Percentiles rank a stretch among this genome's conserved stretches.
Evolutionary conservation across 2,888 invertebrate genomes (phyloP).

Genomic region (Lasioglossum zephyrum): DNA sequence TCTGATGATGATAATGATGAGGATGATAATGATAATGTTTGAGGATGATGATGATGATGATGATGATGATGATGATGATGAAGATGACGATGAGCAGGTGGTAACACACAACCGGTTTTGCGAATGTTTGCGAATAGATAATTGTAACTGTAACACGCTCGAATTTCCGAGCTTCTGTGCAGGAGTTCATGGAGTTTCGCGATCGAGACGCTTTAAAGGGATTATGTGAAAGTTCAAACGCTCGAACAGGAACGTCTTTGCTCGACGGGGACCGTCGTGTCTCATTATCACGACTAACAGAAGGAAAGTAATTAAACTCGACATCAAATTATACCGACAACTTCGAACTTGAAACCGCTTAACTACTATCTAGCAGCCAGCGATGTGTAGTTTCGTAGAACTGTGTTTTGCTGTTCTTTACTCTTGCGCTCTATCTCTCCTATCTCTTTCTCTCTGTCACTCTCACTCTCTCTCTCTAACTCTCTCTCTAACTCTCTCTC

Average conservation of each 20-base stretch:
- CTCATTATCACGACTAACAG: slow-evolving; percentile 23
- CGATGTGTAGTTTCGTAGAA: slow-evolving; percentile 39
- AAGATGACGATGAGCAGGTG: background rate
- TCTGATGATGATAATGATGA: slow-evolving; percentile 2
- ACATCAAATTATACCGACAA: slow-evolving; percentile 19
- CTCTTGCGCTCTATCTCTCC: slow-evolving; percentile 28
- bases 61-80: background rate
- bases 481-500: background rate
- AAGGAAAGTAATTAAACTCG: slow-evolving; percentile 27
- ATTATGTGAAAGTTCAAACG: slow-evolving; percentile 20
- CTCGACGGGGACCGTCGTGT: slow-evolving; percentile 6
- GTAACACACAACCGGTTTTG: background rate
- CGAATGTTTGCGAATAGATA: slow-evolving; percentile 44
- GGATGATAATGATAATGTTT: background rate
- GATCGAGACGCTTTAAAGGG: slow-evolving; percentile 10
- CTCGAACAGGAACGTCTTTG: slow-evolving; percentile 13
- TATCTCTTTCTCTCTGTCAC: slow-evolving; percentile 24
- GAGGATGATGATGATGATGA: background rate
- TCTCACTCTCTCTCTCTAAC: background rate
- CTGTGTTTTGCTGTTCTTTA: slow-evolving; percentile 39
- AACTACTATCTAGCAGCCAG: slow-evolving; percentile 36
- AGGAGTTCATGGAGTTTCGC: slow-evolving; percentile 2
- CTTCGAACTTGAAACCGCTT: slow-evolving; percentile 33
- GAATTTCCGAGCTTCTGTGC: background rate
- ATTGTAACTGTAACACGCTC: slow-evolving; percentile 3